phyloP scores from a whole-genome alignment of 37 sponge, comb jelly and placozoan species.

The Chondrilla cf. caribensis region DNA sequence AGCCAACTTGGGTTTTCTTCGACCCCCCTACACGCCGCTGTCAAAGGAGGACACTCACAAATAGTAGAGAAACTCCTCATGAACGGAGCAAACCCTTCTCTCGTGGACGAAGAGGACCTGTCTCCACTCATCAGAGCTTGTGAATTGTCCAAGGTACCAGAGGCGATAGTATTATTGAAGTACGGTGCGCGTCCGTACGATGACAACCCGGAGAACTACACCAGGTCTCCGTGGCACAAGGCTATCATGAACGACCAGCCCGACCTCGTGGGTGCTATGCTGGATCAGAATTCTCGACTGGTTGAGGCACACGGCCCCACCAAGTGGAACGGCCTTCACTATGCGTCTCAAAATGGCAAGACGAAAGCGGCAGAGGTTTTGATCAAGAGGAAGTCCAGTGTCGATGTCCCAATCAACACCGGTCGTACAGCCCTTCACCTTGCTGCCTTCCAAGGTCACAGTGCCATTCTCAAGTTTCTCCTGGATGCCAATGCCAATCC shows the following conservation, averaged over 20 bases:
- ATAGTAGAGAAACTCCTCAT: slow-evolving; percentile 48
- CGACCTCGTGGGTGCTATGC: slow-evolving; percentile 37
- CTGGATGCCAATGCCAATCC: slow-evolving; percentile 39
- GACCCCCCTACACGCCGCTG: slow-evolving; percentile 66
- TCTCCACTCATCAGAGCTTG: neutral
- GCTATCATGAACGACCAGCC: slow-evolving; percentile 54
- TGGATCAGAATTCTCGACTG: neutral
- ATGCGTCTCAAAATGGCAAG: slow-evolving; percentile 70
- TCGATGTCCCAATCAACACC: slow-evolving; percentile 52
- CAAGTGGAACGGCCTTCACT: slow-evolving; percentile 71
- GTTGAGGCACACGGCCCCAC: slow-evolving; percentile 48
- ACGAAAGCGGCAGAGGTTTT: slow-evolving; percentile 30
- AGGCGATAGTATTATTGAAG: too few species aligned
- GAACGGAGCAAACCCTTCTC: slow-evolving; percentile 46
- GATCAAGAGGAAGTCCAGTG: slow-evolving; percentile 26
- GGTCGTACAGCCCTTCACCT: slow-evolving; percentile 73
- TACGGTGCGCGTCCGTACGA: too few species aligned
- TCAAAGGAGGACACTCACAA: slow-evolving; percentile 46
- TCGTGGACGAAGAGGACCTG: slow-evolving; percentile 28
- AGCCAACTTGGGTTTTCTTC: too few species aligned
- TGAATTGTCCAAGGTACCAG: too few species aligned
- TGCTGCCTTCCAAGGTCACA: slow-evolving; percentile 76
- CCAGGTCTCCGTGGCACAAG: slow-evolving; percentile 45
- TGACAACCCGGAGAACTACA: too few species aligned
- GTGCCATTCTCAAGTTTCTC: slow-evolving; percentile 48